Conservation (phyloP, 1,140 invertebrate species). For the Sipha flava region DNA sequence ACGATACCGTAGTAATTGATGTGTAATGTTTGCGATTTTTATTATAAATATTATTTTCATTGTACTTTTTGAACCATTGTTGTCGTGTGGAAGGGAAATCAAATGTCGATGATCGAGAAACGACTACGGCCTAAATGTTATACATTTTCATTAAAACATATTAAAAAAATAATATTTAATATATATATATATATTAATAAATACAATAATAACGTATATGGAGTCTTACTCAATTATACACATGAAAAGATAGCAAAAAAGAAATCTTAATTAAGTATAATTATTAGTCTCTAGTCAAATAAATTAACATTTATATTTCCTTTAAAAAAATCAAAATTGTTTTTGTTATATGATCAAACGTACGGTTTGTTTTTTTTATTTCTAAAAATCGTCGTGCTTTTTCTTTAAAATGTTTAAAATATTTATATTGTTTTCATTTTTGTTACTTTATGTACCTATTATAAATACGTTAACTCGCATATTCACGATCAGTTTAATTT, state of each 20-base stretch:
- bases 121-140: not conserved
- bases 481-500: conserved; percentile 5
- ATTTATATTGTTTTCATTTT: conserved; percentile 27
- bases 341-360: conserved; percentile 19
- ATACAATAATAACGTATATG: not conserved
- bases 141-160: not conserved
- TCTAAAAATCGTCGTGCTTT: not conserved
- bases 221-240: not conserved
- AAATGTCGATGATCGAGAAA: not conserved
- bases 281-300: conserved; percentile 30
- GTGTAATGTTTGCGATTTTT: not conserved
- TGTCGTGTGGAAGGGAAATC: not conserved
- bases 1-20: not conserved
- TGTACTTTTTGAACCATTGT: not conserved
- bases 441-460: conserved; percentile 9
- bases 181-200: not conserved
- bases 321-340: conserved; percentile 31
- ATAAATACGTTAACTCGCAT: not conserved
- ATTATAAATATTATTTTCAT: not conserved
- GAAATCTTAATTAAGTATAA: conserved; percentile 20
- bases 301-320: conserved; percentile 30
- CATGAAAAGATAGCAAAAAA: conserved; percentile 3
- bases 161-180: not conserved
- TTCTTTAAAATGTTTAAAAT: not conserved
- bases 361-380: conserved; percentile 9